Base-by-base conservation (phyloP, 2,797 vertebrate genomes). In the Tympanoctomys barrerae region DNA sequence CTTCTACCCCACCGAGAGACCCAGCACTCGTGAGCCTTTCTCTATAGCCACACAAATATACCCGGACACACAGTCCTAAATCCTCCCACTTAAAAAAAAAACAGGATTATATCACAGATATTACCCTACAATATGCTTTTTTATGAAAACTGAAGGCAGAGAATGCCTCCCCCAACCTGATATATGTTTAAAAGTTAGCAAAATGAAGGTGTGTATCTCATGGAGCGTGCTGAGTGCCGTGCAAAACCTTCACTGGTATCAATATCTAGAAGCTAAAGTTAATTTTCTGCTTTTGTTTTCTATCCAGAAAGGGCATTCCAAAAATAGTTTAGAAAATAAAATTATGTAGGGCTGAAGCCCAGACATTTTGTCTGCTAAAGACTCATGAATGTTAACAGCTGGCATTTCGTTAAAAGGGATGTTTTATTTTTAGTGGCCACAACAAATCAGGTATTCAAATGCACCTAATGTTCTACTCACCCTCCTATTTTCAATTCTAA, bases 291-390 rank as follows among this genome's bases (percentile, higher is more conserved):
- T 91, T 46, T 79, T 71, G 93, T 96, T 96, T 91, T 0, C 0
- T 42, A 96, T 96, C 57, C 85, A 90, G 13, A 98, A 71, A 87
- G 28, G 68, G 33, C 59, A 92, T 92, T 94, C 89, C 75, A 95
- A 11, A 61, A 95, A 90, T 78, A 85, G 77, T 77, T 90, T 42
- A 81, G 80, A 84, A 97, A 98, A 96, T 68, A 96, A 97, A 98
- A 86, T 78, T 92, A 93, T 0, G 13, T 46, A 94, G 59, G 13
- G 64, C 16, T 78, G 59, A 93, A 90, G 96, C 79, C 59, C 79
- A 89, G 95, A 91, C 94, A 94, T 80, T 73, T 16, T 5, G 36
- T 71, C 94, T 52, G 66, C 68, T 78, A 57, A 73, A 70, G 73
- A 93, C 66, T 64, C 81, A 68, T 22, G 75, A 97, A 86, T 19